phyloP scores from a whole-genome alignment of 2,888 invertebrate genomes.

The Brachyptera putata region DNA sequence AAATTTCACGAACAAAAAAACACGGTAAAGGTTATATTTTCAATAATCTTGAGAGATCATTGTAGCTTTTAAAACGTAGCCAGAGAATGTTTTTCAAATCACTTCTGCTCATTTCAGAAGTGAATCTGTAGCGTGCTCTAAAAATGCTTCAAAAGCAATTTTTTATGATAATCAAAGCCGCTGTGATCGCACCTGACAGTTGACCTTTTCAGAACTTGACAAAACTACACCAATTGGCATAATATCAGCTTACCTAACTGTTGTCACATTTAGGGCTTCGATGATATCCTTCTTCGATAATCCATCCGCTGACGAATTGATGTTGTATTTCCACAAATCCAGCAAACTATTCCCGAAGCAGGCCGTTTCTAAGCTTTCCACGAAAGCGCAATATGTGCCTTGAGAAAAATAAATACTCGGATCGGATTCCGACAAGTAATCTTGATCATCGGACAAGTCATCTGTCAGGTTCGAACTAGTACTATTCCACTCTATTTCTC shows the following conservation, averaged over 20 bases:
- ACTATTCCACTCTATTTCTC: constrained; percentile 3
- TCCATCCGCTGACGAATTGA: constrained; percentile 47
- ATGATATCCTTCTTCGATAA: constrained; percentile 60
- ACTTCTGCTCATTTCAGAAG: too few species aligned
- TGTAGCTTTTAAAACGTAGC: too few species aligned
- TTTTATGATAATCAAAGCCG: too few species aligned
- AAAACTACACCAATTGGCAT: too few species aligned
- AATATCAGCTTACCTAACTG: constrained; percentile 45
- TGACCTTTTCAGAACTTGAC: too few species aligned
- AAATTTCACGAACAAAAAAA: too few species aligned
- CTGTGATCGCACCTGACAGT: too few species aligned
- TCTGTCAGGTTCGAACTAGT: constrained; percentile 27
- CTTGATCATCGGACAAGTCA: constrained; percentile 36
- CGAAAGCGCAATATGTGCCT: constrained; percentile 59
- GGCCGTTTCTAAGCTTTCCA: constrained; percentile 55
- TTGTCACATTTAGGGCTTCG: constrained; percentile 54
- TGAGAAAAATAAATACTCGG: constrained; percentile 54
- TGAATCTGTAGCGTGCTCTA: too few species aligned
- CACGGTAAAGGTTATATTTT: too few species aligned
- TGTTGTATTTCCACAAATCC: constrained; percentile 66
- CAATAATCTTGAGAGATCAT: too few species aligned
- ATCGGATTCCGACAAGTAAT: constrained; percentile 48
- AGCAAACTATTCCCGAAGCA: constrained; percentile 63
- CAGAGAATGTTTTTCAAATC: too few species aligned
- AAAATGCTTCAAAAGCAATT: too few species aligned